These are phyloP conservation scores for Pseudanteris insignis DNA, from an alignment of 2,888 invertebrate genomes.

Conservation along the genomic window DNA sequence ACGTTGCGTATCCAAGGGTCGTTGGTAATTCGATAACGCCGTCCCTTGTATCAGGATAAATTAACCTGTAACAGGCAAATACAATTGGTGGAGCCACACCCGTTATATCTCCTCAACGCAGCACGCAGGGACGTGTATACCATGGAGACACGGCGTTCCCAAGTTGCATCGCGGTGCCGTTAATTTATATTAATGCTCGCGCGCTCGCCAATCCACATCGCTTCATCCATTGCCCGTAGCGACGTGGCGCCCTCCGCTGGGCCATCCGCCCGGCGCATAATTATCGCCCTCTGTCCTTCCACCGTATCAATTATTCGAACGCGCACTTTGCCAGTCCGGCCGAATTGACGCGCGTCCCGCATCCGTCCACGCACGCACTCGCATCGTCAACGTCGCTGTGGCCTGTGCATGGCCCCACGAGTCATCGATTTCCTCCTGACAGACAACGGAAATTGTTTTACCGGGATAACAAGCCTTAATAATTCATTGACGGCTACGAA, in stretches of 20 bases:
- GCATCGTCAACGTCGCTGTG: constrained; percentile 5
- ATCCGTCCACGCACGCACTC: constrained; percentile 5
- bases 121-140: constrained; percentile 18
- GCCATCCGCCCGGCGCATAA: constrained; percentile 31
- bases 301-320: constrained; percentile 52
- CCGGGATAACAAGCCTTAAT: constrained; percentile 10
- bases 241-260: constrained; percentile 20
- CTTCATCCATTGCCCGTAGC: constrained; percentile 33
- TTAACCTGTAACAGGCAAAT: too few relatives aligned
- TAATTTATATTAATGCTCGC: constrained; percentile 57
- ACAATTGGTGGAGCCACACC: too few relatives aligned
- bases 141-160: constrained; percentile 28
- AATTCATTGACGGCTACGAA: constrained; percentile 2
- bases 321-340: constrained; percentile 42
- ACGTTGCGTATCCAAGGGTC: too few relatives aligned
- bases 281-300: constrained; percentile 32
- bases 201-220: constrained; percentile 44
- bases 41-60: too few relatives aligned
- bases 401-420: background rate
- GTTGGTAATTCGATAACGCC: too few relatives aligned
- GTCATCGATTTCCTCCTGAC: constrained; percentile 7
- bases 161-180: constrained; percentile 42
- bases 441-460: constrained; percentile 17
- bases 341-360: constrained; percentile 12
- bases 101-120: too few relatives aligned